Evolutionary conservation across 2,113 vertebrate species (phyloP).

Genomic region (Sinocyclocheilus maitianheensis): DNA sequence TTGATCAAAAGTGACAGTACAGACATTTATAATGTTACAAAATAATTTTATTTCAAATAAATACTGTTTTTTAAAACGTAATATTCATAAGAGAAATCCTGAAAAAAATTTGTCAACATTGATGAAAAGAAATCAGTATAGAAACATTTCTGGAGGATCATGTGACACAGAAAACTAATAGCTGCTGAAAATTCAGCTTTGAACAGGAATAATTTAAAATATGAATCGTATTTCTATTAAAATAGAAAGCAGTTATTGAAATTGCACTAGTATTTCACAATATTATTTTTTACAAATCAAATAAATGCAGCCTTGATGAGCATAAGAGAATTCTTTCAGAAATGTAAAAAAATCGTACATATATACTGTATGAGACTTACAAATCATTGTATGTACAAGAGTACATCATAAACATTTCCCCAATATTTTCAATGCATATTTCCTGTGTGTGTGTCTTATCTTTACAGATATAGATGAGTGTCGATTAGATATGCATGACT

Average conservation of each 20-base stretch:
- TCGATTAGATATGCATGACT: slow-evolving; percentile 68
- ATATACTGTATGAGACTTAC: no score
- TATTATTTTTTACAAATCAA: neutral
- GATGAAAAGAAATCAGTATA: neutral
- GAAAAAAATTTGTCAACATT: neutral
- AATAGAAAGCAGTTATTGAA: neutral
- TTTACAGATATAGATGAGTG: slow-evolving; percentile 82
- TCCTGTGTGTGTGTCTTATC: neutral
- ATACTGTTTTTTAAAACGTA: no score
- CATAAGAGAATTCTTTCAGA: neutral
- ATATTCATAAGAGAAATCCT: no score
- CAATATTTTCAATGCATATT: no score
- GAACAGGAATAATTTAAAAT: neutral
- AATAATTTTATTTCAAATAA: no score
- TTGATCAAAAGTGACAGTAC: no score
- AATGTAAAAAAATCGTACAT: neutral
- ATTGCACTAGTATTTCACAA: neutral
- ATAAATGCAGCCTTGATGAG: neutral
- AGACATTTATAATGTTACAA: no score
- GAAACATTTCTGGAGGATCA: neutral
- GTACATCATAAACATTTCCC: no score
- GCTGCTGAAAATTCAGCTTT: neutral
- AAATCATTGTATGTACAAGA: no score
- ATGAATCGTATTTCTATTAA: neutral
- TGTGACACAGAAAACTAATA: neutral